phyloP scores from a whole-genome alignment of 1,140 invertebrate species.

The Heliothis virescens region DNA sequence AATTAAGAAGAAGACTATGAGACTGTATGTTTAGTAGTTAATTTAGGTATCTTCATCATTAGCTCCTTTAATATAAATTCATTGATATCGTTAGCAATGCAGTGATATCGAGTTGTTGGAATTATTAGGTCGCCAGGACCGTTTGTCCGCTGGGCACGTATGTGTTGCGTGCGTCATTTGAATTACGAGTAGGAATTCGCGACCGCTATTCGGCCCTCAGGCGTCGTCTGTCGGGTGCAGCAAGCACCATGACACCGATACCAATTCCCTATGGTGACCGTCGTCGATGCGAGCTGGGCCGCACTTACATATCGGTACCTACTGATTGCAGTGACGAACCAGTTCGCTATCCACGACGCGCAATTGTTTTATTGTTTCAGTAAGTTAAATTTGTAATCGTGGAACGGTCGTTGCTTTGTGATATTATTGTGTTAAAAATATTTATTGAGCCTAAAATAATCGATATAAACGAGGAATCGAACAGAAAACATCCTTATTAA shows the following conservation, averaged over 20 bases:
- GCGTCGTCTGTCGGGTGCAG: slow-evolving; percentile 59
- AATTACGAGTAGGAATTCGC: slow-evolving; percentile 85
- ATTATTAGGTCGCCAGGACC: slow-evolving; percentile 80
- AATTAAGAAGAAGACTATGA: no score
- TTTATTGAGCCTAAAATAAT: slow-evolving; percentile 38
- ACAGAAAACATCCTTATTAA: not conserved
- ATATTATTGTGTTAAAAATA: slow-evolving; percentile 46
- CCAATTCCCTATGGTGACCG: slow-evolving; percentile 71
- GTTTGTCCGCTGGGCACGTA: slow-evolving; percentile 78
- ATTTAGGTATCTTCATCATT: slow-evolving; percentile 4
- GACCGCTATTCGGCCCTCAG: slow-evolving; percentile 82
- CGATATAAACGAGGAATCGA: not conserved
- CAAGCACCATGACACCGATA: slow-evolving; percentile 79
- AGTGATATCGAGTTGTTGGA: slow-evolving; percentile 69
- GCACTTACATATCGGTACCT: slow-evolving; percentile 66
- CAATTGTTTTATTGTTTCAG: slow-evolving; percentile 76
- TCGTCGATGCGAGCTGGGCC: slow-evolving; percentile 59
- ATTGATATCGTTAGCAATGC: slow-evolving; percentile 60
- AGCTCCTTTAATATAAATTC: slow-evolving; percentile 55
- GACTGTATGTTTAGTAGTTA: not conserved
- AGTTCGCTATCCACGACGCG: slow-evolving; percentile 69
- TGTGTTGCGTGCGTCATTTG: slow-evolving; percentile 75
- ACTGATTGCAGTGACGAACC: slow-evolving; percentile 72
- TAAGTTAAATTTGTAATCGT: slow-evolving; percentile 74
- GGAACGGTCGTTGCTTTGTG: slow-evolving; percentile 70